Percentiles rank a stretch among this genome's conserved stretches.
Conservation (phyloP, 2,797 vertebrate species). For the Crenuchus spilurus region DNA sequence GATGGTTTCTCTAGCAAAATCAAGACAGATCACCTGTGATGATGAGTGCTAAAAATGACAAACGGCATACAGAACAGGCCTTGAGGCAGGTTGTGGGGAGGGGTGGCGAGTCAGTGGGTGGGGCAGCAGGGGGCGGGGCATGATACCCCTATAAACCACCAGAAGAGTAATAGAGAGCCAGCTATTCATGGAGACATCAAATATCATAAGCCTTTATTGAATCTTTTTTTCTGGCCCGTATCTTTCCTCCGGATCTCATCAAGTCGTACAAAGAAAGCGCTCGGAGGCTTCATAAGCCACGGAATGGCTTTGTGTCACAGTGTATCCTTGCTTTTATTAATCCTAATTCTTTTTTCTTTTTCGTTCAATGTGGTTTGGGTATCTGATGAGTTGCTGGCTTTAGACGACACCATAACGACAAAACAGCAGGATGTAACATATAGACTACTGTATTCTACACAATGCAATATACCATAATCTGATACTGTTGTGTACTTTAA, state of each 20-base stretch:
- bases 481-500: no score
- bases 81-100: slow-evolving; percentile 16
- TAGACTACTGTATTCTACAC: no score
- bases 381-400: background rate
- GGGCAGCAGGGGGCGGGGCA: background rate
- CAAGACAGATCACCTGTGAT: slow-evolving; percentile 74
- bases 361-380: background rate
- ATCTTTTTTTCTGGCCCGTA: slow-evolving; percentile 34
- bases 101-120: background rate
- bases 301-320: slow-evolving; percentile 51
- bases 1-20: slow-evolving; percentile 75
- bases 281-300: slow-evolving; percentile 51
- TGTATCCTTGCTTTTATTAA: slow-evolving; percentile 41
- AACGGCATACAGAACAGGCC: slow-evolving; percentile 61
- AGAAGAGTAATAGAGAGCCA: slow-evolving; percentile 53
- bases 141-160: slow-evolving; percentile 60
- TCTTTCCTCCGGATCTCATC: slow-evolving; percentile 48
- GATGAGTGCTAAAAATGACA: slow-evolving; percentile 77
- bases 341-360: slow-evolving; percentile 21
- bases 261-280: slow-evolving; percentile 59
- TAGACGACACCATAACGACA: no score
- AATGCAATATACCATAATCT: no score
- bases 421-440: no score
- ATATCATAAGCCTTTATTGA: slow-evolving; percentile 56
- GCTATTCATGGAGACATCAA: slow-evolving; percentile 53